phyloP scores from a whole-genome alignment of 2,797 vertebrate species.

The Dendrocincla fuliginosa region DNA sequence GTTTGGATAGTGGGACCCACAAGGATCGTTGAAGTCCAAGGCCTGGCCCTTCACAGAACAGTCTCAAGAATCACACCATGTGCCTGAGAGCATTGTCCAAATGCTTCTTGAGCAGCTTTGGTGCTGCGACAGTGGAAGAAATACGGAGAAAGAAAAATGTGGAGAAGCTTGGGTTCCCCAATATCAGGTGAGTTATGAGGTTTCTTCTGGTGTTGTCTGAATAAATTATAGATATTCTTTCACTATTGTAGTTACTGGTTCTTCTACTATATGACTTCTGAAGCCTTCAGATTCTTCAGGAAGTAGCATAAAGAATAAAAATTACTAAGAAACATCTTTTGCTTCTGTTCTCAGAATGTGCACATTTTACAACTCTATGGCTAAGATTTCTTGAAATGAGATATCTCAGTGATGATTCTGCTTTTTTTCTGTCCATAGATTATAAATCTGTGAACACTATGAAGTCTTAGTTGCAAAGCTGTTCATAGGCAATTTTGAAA shows the following conservation, averaged over 20 bases:
- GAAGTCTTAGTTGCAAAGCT: neutral
- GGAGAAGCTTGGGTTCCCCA: neutral
- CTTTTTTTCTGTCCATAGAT: constrained; percentile 65
- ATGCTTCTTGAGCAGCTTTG: neutral
- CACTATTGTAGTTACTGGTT: neutral
- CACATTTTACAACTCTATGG: neutral
- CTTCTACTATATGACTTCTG: neutral
- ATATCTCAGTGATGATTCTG: constrained; percentile 42
- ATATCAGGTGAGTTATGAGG: neutral
- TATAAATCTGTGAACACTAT: constrained; percentile 67
- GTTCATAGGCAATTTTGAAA: constrained; percentile 30
- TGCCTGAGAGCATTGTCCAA: neutral
- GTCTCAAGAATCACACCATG: neutral
- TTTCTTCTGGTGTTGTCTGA: neutral
- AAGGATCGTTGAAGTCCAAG: neutral
- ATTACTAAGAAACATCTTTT: neutral
- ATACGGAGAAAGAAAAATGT: neutral
- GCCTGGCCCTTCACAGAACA: neutral
- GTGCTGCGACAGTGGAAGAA: neutral
- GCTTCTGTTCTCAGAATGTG: neutral
- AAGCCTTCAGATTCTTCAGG: neutral
- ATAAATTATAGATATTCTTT: neutral
- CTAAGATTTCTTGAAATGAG: constrained; percentile 18
- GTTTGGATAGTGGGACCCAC: no score
- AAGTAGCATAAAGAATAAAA: neutral